Evolutionary conservation across 2,888 invertebrate genomes (phyloP), one percentile per base, ranked within the genome.

Genomic region (Desoria tigrina): DNA sequence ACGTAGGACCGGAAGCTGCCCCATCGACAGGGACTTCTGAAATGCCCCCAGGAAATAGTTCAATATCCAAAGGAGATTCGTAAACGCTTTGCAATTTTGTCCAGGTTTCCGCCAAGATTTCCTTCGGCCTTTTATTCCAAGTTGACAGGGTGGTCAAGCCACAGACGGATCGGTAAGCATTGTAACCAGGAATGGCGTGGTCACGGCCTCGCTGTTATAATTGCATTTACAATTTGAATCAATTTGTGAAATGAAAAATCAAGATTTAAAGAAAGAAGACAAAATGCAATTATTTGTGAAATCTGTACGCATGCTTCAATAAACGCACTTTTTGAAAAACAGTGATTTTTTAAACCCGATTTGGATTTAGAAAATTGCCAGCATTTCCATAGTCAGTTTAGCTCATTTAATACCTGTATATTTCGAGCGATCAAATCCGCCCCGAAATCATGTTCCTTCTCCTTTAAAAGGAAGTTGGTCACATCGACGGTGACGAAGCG

Each of bases 1-100:
- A 87, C 0, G 94, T 94, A 0, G 90, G 88, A 1, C 96, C 95
- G 4, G 95, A 87, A 0, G 92, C 85, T 0, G 91, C 89, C 3
- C 93, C 94, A 0, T 87, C 85, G 0, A 85, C 84, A 0, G 92
- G 88, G 59, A 85, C 85, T 80, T 96, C 95, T 71, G 93, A 83
- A 7, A 93, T 82, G 3, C 90, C 92, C 37, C 91, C 95, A 3
- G 90, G 85, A 77, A 94, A 84, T 14, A 95, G 82, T 78, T 96
- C 95, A 26, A 95, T 84, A 77, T 95, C 92, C 14, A 18, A 2
- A 0, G 76, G 76, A 3, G 56, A 60, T 9, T 50, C 37, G 60
- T 76, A 76, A 18, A 75, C 49, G 1, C 23, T 24, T 32, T 49
- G 55, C 11, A 74, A 57, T 24, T 62, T 68, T 2, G 49, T 24